Evolutionary conservation across 1,140 invertebrate species (phyloP), one percentile per base, ranked within the genome.

Genomic region (Whitmania pigra): DNA sequence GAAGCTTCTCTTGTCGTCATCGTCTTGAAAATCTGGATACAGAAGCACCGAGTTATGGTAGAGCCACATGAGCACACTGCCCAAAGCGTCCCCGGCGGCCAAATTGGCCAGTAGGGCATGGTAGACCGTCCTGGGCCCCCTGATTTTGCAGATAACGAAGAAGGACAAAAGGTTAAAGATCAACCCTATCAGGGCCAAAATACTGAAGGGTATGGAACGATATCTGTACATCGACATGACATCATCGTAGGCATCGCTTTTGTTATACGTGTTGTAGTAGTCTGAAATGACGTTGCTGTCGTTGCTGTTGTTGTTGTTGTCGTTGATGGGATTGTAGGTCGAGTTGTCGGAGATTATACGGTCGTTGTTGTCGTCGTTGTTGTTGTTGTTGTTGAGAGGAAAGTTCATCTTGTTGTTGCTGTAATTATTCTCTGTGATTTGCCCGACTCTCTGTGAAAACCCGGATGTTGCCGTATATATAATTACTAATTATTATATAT

Each of bases 1-100:
- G 57, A 25, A 63, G 29, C 43, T 49, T 13, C 43, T 49, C 43
- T 49, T 49, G 43, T 63, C 57, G 57, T 63, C 22, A 13, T 63
- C 57, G 11, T 63, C 66, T 27, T 49, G 20, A 49, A 74, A 74
- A 43, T 29, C 25, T 27, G 73, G 73, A 69, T 72, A 74, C 7
- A 74, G 49, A 7, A 67, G 55, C 4, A 69, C 70, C 20, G 73
- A 74, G 53, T 74, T 74, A 71, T 74, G 71, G 31, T 72, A 74
- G 20, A 71, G 49, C 73, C 73, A 74, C 40, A 74, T 31, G 9
- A 74, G 53, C 0, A 74, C 17, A 17, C 55, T 53, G 53, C 73
- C 73, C 9, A 74, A 20, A 7, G 63, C 67, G 71, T 74, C 73
- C 15, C 73, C 55, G n/a, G 67, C 71, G n/a, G 73, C 71, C 22